Conservation (phyloP, 64 coral and sea anemone species). For the Porites lutea region DNA sequence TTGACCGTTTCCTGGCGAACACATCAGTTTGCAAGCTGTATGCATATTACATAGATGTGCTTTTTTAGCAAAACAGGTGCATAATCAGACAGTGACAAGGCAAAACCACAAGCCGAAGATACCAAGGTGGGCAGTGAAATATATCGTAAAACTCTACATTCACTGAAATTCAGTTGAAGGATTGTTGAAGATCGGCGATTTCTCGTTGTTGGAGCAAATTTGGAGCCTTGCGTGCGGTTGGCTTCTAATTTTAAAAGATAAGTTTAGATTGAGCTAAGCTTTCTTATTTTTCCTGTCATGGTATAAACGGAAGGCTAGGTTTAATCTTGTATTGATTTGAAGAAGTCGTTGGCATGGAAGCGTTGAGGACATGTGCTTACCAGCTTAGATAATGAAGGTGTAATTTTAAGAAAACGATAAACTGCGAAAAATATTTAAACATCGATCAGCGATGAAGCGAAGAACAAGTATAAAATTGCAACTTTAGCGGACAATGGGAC, state of each 20-base stretch:
- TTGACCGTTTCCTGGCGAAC: slow-evolving; percentile 30
- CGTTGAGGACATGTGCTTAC: neutral
- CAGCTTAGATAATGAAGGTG: too few species aligned
- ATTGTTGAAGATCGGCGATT: too few species aligned
- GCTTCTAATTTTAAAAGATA: too few species aligned
- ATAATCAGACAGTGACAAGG: neutral
- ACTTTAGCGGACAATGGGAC: neutral
- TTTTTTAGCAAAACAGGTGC: slow-evolving; percentile 5
- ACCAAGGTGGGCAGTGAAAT: too few species aligned
- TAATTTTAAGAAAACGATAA: too few species aligned
- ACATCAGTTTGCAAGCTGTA: neutral
- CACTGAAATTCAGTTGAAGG: too few species aligned
- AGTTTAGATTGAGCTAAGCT: too few species aligned
- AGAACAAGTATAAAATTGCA: neutral
- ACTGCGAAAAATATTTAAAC: neutral
- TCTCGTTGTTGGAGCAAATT: too few species aligned
- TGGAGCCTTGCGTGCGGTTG: neutral
- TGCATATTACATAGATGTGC: neutral
- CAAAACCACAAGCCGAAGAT: neutral
- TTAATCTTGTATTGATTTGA: neutral
- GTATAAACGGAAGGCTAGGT: neutral
- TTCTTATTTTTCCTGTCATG: neutral
- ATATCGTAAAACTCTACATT: too few species aligned
- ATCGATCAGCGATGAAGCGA: neutral
- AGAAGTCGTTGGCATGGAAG: neutral